Evolutionary conservation across 2,113 vertebrate genomes (phyloP).

Genomic region (Callopanchax toddi): DNA sequence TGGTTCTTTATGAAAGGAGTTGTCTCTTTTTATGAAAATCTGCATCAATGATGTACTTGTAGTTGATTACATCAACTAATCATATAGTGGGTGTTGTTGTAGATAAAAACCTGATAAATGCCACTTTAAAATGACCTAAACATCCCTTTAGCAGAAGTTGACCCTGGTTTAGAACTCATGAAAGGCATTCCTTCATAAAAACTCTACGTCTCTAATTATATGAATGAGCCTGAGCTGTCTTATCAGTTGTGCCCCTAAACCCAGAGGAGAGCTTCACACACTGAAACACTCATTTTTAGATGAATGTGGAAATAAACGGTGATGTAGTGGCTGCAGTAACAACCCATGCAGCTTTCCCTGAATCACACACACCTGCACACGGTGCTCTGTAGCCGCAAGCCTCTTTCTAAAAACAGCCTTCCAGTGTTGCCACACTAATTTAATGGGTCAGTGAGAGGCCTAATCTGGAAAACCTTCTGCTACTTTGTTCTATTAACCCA

Average conservation of each 20-base stretch:
- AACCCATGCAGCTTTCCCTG: background rate
- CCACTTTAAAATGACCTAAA: too few relatives aligned
- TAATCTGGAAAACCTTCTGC: slow-evolving; percentile 39
- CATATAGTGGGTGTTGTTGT: too few relatives aligned
- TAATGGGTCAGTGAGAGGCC: slow-evolving; percentile 21
- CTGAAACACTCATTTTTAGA: too few relatives aligned
- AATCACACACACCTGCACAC: slow-evolving; percentile 29
- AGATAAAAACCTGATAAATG: too few relatives aligned
- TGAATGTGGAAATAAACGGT: background rate
- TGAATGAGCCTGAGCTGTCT: background rate
- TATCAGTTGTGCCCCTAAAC: background rate
- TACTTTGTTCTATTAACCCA: slow-evolving; percentile 27
- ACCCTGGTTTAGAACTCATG: too few relatives aligned
- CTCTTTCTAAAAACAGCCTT: slow-evolving; percentile 24
- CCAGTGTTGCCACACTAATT: slow-evolving; percentile 19
- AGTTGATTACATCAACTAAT: too few relatives aligned
- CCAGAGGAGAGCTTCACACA: background rate
- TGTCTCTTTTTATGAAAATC: too few relatives aligned
- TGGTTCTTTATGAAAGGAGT: too few relatives aligned
- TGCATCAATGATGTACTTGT: too few relatives aligned
- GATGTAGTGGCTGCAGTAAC: background rate
- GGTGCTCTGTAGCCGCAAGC: background rate
- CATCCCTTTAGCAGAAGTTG: too few relatives aligned
- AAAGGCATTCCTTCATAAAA: too few relatives aligned
- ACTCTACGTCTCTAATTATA: background rate